These are phyloP conservation scores for Isotomurus palustris DNA, from an alignment of 2,888 invertebrate genomes.

Conservation along the genomic window DNA sequence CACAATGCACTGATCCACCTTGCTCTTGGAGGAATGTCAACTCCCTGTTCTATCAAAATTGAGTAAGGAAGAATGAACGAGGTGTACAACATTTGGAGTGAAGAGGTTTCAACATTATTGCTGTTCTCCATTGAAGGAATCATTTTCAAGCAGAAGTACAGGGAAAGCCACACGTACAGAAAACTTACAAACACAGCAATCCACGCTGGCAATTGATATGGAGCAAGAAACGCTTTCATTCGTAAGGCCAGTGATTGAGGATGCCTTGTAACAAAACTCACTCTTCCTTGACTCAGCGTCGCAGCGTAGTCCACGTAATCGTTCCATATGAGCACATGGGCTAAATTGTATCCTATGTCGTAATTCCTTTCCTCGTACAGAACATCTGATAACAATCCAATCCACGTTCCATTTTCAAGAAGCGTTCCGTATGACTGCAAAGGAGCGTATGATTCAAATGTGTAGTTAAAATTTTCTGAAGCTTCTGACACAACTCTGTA, in stretches of 20 bases:
- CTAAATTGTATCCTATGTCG: constrained; percentile 2
- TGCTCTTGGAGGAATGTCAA: background rate
- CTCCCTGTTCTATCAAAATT: background rate
- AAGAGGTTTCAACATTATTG: background rate
- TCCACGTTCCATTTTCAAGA: constrained; percentile 2
- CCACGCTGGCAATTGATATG: background rate
- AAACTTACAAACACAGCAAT: background rate
- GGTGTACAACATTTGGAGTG: too few relatives aligned
- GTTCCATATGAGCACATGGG: background rate
- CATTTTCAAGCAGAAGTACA: background rate
- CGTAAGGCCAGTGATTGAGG: background rate
- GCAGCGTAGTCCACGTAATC: background rate
- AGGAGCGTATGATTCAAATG: background rate
- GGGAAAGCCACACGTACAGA: background rate
- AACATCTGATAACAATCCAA: background rate
- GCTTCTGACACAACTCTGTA: background rate
- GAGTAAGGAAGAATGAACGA: background rate
- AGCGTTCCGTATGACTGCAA: background rate
- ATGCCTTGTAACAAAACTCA: background rate
- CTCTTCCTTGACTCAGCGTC: background rate
- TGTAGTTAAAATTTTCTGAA: background rate
- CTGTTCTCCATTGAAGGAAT: background rate
- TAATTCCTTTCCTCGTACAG: background rate
- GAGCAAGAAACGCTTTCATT: background rate
- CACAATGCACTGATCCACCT: background rate